A percentile compares a stretch with the other conserved stretches of the same genome.
phyloP scores from a whole-genome alignment of 2,113 vertebrate species.

The Elachura formosa region DNA sequence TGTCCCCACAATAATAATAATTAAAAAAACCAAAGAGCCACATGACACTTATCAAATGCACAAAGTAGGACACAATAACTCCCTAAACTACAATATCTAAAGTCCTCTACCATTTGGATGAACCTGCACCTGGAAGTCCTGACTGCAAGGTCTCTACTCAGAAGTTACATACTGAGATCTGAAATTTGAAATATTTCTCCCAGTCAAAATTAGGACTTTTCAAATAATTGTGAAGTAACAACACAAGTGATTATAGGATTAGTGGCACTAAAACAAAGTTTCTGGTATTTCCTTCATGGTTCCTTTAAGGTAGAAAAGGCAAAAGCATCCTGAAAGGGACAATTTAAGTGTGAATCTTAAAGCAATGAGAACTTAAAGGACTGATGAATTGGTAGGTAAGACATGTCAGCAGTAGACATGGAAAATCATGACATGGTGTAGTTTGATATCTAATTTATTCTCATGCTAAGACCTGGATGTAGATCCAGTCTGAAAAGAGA shows the following conservation, averaged over 20 bases:
- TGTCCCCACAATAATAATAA: conserved; percentile 28
- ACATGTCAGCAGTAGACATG: not conserved
- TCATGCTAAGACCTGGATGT: not conserved
- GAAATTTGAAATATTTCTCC: not conserved
- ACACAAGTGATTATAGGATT: not conserved
- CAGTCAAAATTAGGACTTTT: not conserved
- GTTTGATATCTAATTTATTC: not conserved
- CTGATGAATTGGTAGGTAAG: not conserved
- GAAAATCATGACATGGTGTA: not conserved
- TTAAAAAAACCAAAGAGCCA: not conserved
- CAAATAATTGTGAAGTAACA: not conserved
- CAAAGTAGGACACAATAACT: not conserved
- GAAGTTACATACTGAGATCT: not conserved
- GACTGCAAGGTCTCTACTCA: not conserved
- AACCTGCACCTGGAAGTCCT: not conserved
- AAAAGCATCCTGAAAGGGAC: not conserved
- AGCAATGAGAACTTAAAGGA: not conserved
- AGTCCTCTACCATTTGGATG: not conserved
- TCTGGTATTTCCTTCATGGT: not conserved
- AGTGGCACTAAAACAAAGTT: not conserved
- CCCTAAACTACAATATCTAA: not conserved
- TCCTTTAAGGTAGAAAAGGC: not conserved
- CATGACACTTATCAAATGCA: not conserved
- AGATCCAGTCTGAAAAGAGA: not conserved
- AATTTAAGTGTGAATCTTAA: not conserved